Evolutionary conservation across 2,797 vertebrate species (phyloP).

Genomic region (Diplodus puntazzo): DNA sequence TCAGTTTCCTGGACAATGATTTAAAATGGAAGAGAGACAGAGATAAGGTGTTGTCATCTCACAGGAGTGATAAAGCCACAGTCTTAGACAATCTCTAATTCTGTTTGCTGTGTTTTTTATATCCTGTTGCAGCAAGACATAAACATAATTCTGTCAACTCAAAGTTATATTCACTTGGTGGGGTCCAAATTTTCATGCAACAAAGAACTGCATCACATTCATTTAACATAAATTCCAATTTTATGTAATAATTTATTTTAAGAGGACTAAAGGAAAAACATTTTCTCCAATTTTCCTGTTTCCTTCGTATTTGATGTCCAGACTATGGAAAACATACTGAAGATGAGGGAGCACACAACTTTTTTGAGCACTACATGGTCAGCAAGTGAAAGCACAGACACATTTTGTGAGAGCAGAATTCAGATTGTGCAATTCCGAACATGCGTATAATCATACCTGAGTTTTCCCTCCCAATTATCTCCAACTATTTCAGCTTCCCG

Average conservation of each 20-base stretch:
- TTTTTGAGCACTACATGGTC: background rate
- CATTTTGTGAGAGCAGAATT: background rate
- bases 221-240: slow-evolving; percentile 10
- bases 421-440: background rate
- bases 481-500: background rate
- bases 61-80: slow-evolving; percentile 28
- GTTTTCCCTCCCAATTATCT: background rate
- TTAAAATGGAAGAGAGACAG: slow-evolving; percentile 37
- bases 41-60: slow-evolving; percentile 33
- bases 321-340: background rate
- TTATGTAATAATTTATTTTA: slow-evolving; percentile 2
- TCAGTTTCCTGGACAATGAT: background rate
- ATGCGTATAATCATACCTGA: background rate
- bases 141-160: background rate
- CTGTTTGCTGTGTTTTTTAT: background rate
- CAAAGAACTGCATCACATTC: background rate
- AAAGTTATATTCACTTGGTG: background rate
- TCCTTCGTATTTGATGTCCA: slow-evolving; percentile 6
- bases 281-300: background rate
- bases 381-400: background rate
- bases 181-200: background rate
- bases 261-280: background rate
- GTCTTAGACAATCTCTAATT: slow-evolving; percentile 20
- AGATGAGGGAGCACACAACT: background rate
- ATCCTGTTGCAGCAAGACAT: background rate